Evolutionary conservation across 2,113 vertebrate species (phyloP), one percentile per base, ranked within the genome.

Genomic region (Bungarus multicinctus): DNA sequence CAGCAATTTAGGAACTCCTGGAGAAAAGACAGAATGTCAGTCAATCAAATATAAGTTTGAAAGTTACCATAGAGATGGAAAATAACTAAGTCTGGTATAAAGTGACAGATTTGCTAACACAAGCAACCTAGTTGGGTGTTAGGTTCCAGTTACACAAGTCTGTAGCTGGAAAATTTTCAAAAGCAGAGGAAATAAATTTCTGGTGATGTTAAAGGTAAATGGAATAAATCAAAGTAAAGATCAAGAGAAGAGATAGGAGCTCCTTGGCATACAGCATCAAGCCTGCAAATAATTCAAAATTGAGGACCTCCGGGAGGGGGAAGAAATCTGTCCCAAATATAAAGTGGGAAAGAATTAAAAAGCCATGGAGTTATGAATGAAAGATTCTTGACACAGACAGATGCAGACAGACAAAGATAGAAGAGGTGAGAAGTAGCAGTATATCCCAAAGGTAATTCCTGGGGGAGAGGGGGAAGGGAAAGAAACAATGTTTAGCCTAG

Each of bases 191-290:
- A 81, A 81, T 81, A 81, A 2, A 10, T 81, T 81, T 39, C 74
- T 43, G 18, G 74, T 22, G 74, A 43, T 81, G 20, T 81, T 81
- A 81, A 81, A 81, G 34, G 74, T 81, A 81, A 81, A 81, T 81
- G 74, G 74, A 81, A 81, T 81, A 81, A 81, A 81, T 81, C 74
- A 39, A 81, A 81, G 74, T 81, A 81, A 81, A 81, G 74, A 81
- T 81, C 74, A 81, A 81, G 34, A 81, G 74, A 81, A 81, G 74
- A 81, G 74, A 81, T 81, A 43, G 74, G 18, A 43, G 74, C 18
- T 39, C 18, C 69, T 81, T 43, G n/a, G 74, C 34, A 81, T 20
- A 81, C 18, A 43, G 20, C 34, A 81, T 81, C 18, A 81, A 81
- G 74, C 74, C 18, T 81, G 74, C 6, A 22, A 81, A 81, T 18